Conservation (phyloP, 2,113 vertebrate genomes). For the Charina bottae region DNA sequence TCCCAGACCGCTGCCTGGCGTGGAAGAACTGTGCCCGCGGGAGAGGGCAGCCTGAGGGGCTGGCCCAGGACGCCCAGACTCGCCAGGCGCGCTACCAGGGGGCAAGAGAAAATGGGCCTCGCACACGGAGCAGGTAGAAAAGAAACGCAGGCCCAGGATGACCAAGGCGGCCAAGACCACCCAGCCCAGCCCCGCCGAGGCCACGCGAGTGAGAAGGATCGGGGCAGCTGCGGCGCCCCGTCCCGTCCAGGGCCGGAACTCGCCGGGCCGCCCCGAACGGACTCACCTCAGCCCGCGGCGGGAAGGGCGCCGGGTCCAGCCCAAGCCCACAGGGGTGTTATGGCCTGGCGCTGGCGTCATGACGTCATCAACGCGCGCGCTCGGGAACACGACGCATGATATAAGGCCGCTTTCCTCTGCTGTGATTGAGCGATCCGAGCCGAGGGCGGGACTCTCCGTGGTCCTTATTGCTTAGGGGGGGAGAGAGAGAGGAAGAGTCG, state of each 20-base stretch:
- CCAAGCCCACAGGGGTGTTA: not conserved
- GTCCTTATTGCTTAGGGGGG: not conserved
- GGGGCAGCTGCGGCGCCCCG: not conserved
- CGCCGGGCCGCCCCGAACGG: not conserved
- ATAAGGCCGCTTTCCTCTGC: not conserved
- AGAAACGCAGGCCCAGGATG: not conserved
- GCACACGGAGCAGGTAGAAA: not conserved
- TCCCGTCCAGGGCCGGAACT: not conserved
- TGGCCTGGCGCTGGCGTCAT: conserved; percentile 11
- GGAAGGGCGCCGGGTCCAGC: conserved; percentile 22
- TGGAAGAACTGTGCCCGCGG: not conserved
- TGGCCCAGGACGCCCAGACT: not conserved
- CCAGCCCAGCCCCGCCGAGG: not conserved
- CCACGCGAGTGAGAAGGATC: too few relatives aligned
- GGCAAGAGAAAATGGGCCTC: not conserved
- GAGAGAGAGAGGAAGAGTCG: not conserved
- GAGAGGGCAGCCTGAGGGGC: not conserved
- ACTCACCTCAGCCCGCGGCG: conserved; percentile 22
- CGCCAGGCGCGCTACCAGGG: not conserved
- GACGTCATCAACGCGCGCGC: conserved; percentile 25
- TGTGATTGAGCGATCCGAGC: not conserved
- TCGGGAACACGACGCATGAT: not conserved
- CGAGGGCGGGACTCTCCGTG: not conserved
- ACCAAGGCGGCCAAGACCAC: not conserved
- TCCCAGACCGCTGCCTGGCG: not conserved